phyloP scores from a whole-genome alignment of 2,888 invertebrate species.

The Prenolepis imparis region DNA sequence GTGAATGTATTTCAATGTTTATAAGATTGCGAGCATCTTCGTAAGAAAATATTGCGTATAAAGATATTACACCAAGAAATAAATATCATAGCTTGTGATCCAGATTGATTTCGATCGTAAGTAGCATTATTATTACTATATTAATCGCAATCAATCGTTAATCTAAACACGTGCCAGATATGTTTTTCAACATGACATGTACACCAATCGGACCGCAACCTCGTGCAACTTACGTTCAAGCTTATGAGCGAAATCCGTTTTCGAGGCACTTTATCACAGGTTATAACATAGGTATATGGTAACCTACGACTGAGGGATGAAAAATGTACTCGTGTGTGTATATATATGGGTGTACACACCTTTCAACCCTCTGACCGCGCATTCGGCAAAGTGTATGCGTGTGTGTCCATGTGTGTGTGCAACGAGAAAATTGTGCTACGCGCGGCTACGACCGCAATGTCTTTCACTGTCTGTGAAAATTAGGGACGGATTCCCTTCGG shows the following conservation, averaged over 20 bases:
- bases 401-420: slow-evolving; percentile 11
- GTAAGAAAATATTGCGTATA: neutral
- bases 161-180: neutral
- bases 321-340: slow-evolving; percentile 32
- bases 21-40: neutral
- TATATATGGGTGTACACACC: slow-evolving; percentile 18
- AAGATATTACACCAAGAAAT: neutral
- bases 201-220: neutral
- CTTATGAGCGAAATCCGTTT: neutral
- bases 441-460: slow-evolving; percentile 23
- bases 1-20: neutral
- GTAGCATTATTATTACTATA: neutral
- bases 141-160: neutral
- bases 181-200: neutral
- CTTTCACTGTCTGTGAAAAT: slow-evolving; percentile 54
- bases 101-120: neutral
- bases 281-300: neutral
- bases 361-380: slow-evolving; percentile 20
- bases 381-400: slow-evolving; percentile 16
- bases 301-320: neutral
- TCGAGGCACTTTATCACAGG: slow-evolving; percentile 25
- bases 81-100: neutral
- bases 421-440: slow-evolving; percentile 59
- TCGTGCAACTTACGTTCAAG: slow-evolving; percentile 60
- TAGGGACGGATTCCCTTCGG: slow-evolving; percentile 42